phyloP scores from a whole-genome alignment of 2,797 vertebrate genomes.

The Falco concolor region DNA sequence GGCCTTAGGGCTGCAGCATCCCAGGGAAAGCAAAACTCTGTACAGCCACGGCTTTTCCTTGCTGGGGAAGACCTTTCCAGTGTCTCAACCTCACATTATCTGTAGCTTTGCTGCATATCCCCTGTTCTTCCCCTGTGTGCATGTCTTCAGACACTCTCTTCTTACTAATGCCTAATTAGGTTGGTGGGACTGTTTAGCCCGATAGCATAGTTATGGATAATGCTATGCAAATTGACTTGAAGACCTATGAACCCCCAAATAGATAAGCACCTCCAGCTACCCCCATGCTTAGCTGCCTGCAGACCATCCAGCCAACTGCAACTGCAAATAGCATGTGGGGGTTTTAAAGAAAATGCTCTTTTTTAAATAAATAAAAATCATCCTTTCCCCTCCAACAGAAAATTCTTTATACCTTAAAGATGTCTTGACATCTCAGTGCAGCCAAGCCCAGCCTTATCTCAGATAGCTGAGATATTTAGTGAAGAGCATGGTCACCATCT shows the following conservation, averaged over 20 bases:
- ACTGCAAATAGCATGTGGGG: background rate
- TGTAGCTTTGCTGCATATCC: background rate
- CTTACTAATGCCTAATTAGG: conserved; percentile 10
- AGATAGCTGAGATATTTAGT: background rate
- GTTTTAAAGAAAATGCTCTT: background rate
- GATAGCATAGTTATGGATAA: conserved; percentile 9
- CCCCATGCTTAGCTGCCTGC: background rate
- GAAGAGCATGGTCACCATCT: background rate
- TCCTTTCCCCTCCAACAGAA: background rate
- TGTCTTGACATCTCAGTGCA: background rate
- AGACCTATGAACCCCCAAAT: background rate
- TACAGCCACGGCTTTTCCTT: background rate
- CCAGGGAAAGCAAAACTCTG: background rate
- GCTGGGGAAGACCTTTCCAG: background rate
- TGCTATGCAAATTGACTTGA: conserved; percentile 23
- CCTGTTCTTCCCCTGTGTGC: background rate
- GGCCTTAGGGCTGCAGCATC: background rate
- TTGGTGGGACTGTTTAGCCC: background rate
- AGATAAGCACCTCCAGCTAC: background rate
- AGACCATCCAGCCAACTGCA: rapidly evolving
- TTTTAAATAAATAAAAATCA: rapidly evolving
- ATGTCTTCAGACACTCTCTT: background rate
- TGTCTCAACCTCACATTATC: background rate
- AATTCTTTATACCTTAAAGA: background rate
- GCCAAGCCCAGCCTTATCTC: background rate